Evolutionary conservation across 2,888 invertebrate genomes (phyloP), one percentile per base, ranked within the genome.

Genomic region (Drosophila peninsularis): DNA sequence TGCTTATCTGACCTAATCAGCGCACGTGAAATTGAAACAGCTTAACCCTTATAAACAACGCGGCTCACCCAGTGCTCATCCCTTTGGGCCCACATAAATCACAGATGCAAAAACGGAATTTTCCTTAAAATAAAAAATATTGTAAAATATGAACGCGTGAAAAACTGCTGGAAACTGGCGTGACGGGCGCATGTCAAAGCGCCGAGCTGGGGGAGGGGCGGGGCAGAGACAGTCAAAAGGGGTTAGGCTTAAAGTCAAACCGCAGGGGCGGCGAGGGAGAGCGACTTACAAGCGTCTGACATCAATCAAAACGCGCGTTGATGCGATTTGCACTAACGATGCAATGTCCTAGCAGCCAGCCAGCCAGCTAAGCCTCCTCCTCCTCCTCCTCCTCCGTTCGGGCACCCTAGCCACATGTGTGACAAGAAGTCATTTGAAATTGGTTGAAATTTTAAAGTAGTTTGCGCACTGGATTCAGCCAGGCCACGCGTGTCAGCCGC

Each of bases 281-380:
- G 78, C 66, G 86, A 86, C 88, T 83, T 83, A 88, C 83, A 83
- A 80, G 78, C 81, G 77, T 79, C 88, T 83, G 86, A 91, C 91
- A 90, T 91, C 91, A 91, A 90, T 90, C 90, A 91, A 84, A 79
- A 69, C 44, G 62, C 55, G 41, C 75, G 79, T 71, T 79, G 89
- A 88, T 85, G 75, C 88, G 87, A 89, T 89, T 89, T 88, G 66
- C 75, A 87, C 85, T 85, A 85, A 85, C 85, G 85, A 85, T 89
- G 84, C 78, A 78, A 62, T 60, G 65, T 61, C 71, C 64, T 34
- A 34, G 24, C 34, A 36, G 5, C 24, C 52, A 21, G 24, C 21
- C 34, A 34, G 5, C 24, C 24, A 21, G 21, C 21, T n/a, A 52
- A 17, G 21, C 34, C 24, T n/a, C 6, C 56, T 62, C 57, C 52